Percentiles rank a stretch among this genome's conserved stretches.
phyloP scores from a whole-genome alignment of 2,113 vertebrate species.

The Halichoerus grypus region DNA sequence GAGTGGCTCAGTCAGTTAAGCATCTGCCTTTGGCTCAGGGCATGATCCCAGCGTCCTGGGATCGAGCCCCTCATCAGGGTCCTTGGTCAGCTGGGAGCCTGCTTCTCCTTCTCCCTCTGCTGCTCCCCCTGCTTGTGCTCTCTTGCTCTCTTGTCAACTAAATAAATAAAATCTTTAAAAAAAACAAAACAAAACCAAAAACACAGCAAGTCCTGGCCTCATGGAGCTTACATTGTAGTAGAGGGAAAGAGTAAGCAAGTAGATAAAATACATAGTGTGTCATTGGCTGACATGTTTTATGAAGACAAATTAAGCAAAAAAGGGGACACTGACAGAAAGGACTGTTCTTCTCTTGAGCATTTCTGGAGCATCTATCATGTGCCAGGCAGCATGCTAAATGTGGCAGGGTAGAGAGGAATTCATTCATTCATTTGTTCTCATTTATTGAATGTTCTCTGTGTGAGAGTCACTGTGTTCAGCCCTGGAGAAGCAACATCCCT shows the following conservation, averaged over 20 bases:
- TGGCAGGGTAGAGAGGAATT: neutral
- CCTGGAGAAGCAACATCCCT: neutral
- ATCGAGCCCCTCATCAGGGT: rapidly evolving
- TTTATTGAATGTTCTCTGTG: neutral
- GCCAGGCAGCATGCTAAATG: neutral
- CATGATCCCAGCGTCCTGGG: too few relatives aligned
- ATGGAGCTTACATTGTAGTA: neutral
- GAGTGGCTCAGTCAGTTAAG: too few relatives aligned
- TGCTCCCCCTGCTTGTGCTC: too few relatives aligned
- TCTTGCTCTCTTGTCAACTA: too few relatives aligned
- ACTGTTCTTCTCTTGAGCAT: neutral
- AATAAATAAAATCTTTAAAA: too few relatives aligned
- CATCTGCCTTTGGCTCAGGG: too few relatives aligned
- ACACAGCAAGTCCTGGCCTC: neutral
- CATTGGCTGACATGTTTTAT: neutral
- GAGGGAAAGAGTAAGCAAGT: neutral
- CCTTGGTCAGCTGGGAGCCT: too few relatives aligned
- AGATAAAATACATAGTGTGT: neutral
- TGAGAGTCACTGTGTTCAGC: neutral
- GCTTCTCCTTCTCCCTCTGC: too few relatives aligned
- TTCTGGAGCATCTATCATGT: neutral
- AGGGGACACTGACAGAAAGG: neutral
- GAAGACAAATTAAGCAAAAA: neutral
- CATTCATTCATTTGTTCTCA: neutral
- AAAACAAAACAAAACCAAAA: neutral